Evolutionary conservation across 1,140 invertebrate genomes (phyloP).

Genomic region (Planococcus citri): DNA sequence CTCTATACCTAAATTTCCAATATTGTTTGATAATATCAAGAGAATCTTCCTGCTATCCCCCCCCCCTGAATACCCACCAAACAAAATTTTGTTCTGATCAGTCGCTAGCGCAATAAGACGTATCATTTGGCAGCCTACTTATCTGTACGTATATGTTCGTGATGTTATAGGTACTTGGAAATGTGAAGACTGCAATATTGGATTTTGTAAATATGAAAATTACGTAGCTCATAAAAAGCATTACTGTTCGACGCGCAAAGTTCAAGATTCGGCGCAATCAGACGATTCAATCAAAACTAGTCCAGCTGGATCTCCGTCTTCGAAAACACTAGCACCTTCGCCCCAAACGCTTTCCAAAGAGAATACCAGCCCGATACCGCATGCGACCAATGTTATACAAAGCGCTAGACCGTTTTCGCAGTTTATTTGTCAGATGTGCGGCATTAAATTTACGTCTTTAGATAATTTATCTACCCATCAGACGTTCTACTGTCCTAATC

Average conservation of each 20-base stretch:
- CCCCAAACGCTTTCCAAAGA: conserved; percentile 26
- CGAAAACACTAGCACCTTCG: conserved; percentile 20
- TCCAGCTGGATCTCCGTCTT: conserved; percentile 24
- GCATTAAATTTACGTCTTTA: conserved; percentile 85
- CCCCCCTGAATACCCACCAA: too few species aligned
- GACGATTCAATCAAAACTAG: conserved; percentile 33
- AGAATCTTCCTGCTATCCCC: too few species aligned
- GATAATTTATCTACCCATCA: conserved; percentile 90
- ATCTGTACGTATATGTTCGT: background rate
- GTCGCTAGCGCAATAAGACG: background rate
- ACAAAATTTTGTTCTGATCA: too few species aligned
- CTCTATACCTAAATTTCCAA: too few species aligned
- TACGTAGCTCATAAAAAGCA: conserved; percentile 87
- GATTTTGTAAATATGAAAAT: conserved; percentile 92
- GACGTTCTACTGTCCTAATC: conserved; percentile 81
- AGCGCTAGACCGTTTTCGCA: conserved; percentile 20
- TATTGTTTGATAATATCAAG: too few species aligned
- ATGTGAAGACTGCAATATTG: conserved; percentile 92
- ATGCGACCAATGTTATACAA: conserved; percentile 23
- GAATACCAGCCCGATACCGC: conserved; percentile 11
- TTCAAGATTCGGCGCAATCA: conserved; percentile 33
- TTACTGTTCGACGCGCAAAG: conserved; percentile 69
- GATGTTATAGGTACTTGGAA: conserved; percentile 46
- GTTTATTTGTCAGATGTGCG: conserved; percentile 79
- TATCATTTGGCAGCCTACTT: background rate